Conservation (phyloP, 2,888 invertebrate genomes). For the Dascillus cervinus region DNA sequence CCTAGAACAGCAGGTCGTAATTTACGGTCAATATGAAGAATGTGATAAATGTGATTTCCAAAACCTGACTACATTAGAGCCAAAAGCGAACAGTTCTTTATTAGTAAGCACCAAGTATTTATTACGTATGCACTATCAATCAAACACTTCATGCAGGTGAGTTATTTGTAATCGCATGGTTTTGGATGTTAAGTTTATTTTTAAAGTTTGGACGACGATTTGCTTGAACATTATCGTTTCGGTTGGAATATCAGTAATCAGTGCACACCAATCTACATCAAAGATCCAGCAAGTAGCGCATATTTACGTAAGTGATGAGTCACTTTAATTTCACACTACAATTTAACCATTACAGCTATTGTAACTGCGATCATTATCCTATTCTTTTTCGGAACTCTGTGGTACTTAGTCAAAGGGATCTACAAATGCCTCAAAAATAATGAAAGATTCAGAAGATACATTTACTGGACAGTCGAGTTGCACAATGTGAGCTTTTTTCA, state of each 20-base stretch:
- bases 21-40: constrained; percentile 38
- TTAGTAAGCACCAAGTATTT: constrained; percentile 36
- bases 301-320: constrained; percentile 37
- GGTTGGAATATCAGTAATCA: constrained; percentile 37
- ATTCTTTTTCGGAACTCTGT: constrained; percentile 40
- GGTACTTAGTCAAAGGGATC: constrained; percentile 43
- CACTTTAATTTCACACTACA: neutral
- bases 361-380: constrained; percentile 40
- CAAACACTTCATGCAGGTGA: constrained; percentile 28
- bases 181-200: neutral
- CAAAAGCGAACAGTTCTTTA: constrained; percentile 28
- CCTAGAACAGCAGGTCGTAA: constrained; percentile 23
- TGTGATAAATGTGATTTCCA: constrained; percentile 38
- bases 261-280: constrained; percentile 33
- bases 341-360: constrained; percentile 33
- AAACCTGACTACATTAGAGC: constrained; percentile 25
- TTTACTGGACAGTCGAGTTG: constrained; percentile 26
- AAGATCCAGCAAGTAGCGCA: constrained; percentile 39
- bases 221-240: constrained; percentile 40
- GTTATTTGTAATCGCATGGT: constrained; percentile 9
- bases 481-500: constrained; percentile 30
- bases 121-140: constrained; percentile 30
- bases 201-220: constrained; percentile 30
- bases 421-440: constrained; percentile 33
- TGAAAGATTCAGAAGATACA: constrained; percentile 18